A percentile compares a stretch with the other conserved stretches of the same genome.
These are phyloP conservation scores for Gavialis gangeticus DNA, from an alignment of 2,113 vertebrate species.

Conservation along the genomic window DNA sequence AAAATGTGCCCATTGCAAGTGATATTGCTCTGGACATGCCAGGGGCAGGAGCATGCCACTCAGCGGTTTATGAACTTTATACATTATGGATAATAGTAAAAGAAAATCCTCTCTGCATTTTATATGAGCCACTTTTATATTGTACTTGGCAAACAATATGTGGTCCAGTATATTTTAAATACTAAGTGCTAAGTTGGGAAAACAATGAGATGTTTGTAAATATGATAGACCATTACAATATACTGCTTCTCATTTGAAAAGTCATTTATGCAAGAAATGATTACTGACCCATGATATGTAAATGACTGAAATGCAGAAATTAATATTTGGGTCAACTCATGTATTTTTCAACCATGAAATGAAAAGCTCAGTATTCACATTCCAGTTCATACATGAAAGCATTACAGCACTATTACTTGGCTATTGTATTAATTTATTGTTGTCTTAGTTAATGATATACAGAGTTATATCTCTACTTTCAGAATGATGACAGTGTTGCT, in stretches of 20 bases:
- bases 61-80: constrained; percentile 20
- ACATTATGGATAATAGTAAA: constrained; percentile 53
- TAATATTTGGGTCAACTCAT: constrained; percentile 85
- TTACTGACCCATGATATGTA: constrained; percentile 84
- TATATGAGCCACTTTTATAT: constrained; percentile 37
- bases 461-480: constrained; percentile 32
- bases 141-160: constrained; percentile 54
- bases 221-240: constrained; percentile 77
- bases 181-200: constrained; percentile 52
- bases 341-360: constrained; percentile 86
- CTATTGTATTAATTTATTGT: constrained; percentile 79
- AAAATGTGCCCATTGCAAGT: not conserved
- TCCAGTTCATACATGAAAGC: constrained; percentile 78
- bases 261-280: constrained; percentile 80
- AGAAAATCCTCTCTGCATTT: constrained; percentile 54
- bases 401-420: constrained; percentile 68
- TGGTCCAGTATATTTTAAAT: constrained; percentile 61
- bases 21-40: not conserved
- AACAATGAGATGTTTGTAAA: constrained; percentile 79
- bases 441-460: constrained; percentile 75
- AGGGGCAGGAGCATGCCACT: not conserved
- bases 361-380: constrained; percentile 81
- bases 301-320: constrained; percentile 81
- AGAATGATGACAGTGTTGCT: not conserved
- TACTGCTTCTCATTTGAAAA: constrained; percentile 82